phyloP scores from a whole-genome alignment of 2,113 vertebrate genomes.

The Microcebus murinus region DNA sequence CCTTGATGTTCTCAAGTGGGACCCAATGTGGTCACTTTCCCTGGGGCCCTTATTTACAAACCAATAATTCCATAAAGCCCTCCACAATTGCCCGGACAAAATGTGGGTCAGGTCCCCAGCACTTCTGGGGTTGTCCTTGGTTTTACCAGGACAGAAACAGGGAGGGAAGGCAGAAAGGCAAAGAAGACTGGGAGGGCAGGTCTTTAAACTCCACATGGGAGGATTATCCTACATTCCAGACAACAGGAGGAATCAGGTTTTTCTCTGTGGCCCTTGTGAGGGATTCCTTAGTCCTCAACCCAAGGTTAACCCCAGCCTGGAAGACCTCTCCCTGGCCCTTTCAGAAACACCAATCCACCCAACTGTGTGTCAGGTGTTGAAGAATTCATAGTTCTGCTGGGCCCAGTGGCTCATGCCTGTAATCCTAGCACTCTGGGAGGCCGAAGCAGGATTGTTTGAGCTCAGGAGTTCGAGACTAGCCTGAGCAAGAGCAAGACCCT shows the following conservation, averaged over 20 bases:
- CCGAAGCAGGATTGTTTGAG: too few species aligned
- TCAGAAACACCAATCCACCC: neutral
- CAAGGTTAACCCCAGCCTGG: neutral
- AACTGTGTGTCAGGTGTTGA: neutral
- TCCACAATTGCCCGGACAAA: neutral
- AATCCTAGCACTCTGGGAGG: too few species aligned
- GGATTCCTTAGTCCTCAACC: neutral
- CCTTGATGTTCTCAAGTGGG: neutral
- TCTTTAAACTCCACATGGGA: neutral
- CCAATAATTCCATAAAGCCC: neutral
- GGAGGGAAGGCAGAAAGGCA: neutral
- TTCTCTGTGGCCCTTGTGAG: neutral
- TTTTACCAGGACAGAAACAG: neutral
- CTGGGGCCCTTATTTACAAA: neutral
- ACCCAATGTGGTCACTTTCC: neutral
- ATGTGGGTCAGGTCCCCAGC: neutral
- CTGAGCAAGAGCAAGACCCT: too few species aligned
- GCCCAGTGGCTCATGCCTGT: too few species aligned
- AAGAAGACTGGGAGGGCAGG: neutral
- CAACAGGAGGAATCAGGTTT: neutral
- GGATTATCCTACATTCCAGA: too few species aligned
- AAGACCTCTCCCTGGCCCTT: neutral
- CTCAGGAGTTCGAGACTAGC: too few species aligned
- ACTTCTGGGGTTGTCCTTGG: neutral
- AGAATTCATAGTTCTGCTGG: neutral